Percentiles rank a stretch among this genome's conserved stretches.
phyloP scores from a whole-genome alignment of 2,113 vertebrate genomes.

The Toxotes jaculatrix region DNA sequence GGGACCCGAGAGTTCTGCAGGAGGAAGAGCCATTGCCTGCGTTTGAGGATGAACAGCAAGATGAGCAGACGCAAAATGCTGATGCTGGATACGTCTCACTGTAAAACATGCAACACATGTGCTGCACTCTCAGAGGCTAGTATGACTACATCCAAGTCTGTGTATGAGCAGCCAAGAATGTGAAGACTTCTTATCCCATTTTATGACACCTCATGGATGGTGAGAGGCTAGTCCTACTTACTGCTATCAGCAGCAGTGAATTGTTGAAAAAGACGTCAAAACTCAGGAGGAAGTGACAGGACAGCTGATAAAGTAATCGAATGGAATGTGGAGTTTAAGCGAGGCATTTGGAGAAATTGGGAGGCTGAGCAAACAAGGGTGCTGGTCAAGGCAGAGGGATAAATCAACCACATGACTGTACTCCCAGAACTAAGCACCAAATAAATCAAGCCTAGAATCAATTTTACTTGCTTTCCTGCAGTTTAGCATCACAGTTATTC shows the following conservation, averaged over 20 bases:
- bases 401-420: constrained; percentile 56
- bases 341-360: constrained; percentile 60
- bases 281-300: constrained; percentile 47
- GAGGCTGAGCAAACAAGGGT: constrained; percentile 62
- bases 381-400: constrained; percentile 42
- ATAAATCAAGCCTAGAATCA: constrained; percentile 58
- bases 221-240: neutral
- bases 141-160: neutral
- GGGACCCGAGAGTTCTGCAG: constrained; percentile 58
- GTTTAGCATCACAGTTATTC: constrained; percentile 48
- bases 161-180: constrained; percentile 2
- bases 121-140: neutral
- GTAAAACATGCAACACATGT: constrained; percentile 10
- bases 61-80: constrained; percentile 41
- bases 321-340: constrained; percentile 59
- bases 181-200: constrained; percentile 47
- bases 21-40: constrained; percentile 41
- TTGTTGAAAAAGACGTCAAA: constrained; percentile 48
- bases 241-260: constrained; percentile 25
- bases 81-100: constrained; percentile 16
- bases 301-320: constrained; percentile 70
- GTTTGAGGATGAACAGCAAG: constrained; percentile 40
- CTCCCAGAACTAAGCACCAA: constrained; percentile 32
- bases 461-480: constrained; percentile 53
- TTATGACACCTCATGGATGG: constrained; percentile 27